phyloP scores from a whole-genome alignment of 1,140 invertebrate species.

The Lordiphosa stackelbergi region DNA sequence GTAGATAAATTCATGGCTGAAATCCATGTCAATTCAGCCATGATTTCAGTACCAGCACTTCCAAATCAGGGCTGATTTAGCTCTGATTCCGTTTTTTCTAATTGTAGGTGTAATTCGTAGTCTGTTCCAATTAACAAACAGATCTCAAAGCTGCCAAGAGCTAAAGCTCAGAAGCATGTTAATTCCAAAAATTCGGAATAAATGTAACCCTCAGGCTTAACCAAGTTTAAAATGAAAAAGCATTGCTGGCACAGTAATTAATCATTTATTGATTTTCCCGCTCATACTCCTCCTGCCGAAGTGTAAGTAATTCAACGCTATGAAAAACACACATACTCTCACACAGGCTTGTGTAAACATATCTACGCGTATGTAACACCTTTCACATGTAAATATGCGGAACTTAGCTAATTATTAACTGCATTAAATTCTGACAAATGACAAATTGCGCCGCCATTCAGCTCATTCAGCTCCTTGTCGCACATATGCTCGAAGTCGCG shows the following conservation, averaged over 20 bases:
- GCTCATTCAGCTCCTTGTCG: conserved; percentile 6
- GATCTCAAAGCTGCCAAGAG: too few species aligned
- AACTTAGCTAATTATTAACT: conserved; percentile 65
- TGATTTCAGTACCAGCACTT: too few species aligned
- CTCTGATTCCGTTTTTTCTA: too few species aligned
- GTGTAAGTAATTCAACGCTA: not conserved
- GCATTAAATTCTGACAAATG: conserved; percentile 68
- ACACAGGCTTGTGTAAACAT: conserved; percentile 5
- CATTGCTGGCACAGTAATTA: conserved; percentile 20
- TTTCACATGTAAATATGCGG: conserved; percentile 3
- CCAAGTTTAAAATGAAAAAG: too few species aligned
- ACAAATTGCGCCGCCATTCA: conserved; percentile 56
- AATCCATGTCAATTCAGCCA: too few species aligned
- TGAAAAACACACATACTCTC: conserved; percentile 1
- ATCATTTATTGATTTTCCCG: conserved; percentile 45
- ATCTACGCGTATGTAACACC: conserved; percentile 1
- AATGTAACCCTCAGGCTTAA: too few species aligned
- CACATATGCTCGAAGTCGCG: conserved; percentile 5
- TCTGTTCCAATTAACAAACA: too few species aligned
- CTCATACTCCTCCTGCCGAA: not conserved
- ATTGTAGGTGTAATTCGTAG: too few species aligned
- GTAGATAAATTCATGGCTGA: too few species aligned
- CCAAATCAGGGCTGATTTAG: too few species aligned
- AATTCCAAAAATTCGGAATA: too few species aligned
- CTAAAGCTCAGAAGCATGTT: too few species aligned